These are phyloP conservation scores for Drosophila eohydei DNA, from an alignment of 2,888 invertebrate species.

Conservation along the genomic window DNA sequence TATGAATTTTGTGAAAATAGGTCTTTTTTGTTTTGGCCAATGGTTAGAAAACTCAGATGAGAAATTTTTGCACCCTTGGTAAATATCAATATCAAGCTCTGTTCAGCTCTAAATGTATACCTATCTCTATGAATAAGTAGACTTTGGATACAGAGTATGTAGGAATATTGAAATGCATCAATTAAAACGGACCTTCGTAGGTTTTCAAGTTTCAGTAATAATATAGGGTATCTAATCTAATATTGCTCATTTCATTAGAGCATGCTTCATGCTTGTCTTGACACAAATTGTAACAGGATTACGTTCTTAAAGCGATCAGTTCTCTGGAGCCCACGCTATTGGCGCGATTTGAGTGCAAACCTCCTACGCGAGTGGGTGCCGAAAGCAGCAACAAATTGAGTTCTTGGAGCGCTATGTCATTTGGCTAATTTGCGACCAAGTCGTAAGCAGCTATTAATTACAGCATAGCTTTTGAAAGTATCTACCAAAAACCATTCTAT, in stretches of 20 bases:
- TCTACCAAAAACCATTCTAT: slow-evolving; percentile 51
- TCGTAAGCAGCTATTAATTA: slow-evolving; percentile 72
- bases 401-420: slow-evolving; percentile 62
- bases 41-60: background rate
- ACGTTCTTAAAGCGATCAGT: slow-evolving; percentile 31
- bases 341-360: slow-evolving; percentile 27
- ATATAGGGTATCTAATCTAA: background rate
- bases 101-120: background rate
- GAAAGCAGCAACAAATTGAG: slow-evolving; percentile 33
- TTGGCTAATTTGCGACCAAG: slow-evolving; percentile 62
- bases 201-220: background rate
- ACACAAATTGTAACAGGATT: slow-evolving; percentile 56
- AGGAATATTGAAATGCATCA: too few relatives aligned
- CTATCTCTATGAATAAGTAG: too few relatives aligned
- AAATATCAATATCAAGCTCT: too few relatives aligned
- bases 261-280: background rate
- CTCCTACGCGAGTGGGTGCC: slow-evolving; percentile 48
- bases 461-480: slow-evolving; percentile 52
- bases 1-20: background rate
- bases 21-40: too few relatives aligned
- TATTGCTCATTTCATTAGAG: background rate
- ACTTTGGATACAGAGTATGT: background rate
- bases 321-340: slow-evolving; percentile 35
- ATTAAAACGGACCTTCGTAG: background rate
- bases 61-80: background rate